Percentiles rank a stretch among this genome's conserved stretches.
Evolutionary conservation across 2,797 vertebrate species (phyloP).

Genomic region (Hippopotamyrus pictus): DNA sequence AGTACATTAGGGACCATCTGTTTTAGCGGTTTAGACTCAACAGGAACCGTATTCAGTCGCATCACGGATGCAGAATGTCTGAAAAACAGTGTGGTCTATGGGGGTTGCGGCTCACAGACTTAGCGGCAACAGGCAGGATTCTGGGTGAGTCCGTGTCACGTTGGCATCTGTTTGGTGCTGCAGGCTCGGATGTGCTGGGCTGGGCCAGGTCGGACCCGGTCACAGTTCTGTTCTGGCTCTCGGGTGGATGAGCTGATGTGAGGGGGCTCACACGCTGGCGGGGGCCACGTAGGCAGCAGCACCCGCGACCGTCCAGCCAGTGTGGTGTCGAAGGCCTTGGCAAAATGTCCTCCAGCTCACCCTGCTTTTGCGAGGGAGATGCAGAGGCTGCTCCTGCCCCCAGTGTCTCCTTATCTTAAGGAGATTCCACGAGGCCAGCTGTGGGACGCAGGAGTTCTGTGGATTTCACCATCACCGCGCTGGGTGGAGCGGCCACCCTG

Average conservation of each 20-base stretch:
- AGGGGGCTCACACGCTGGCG: not conserved
- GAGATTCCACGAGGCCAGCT: not conserved
- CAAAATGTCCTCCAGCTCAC: not conserved
- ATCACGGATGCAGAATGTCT: not conserved
- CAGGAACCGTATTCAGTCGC: not conserved
- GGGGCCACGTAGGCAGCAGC: not conserved
- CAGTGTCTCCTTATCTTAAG: not conserved
- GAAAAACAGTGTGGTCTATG: not conserved
- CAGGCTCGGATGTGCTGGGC: not conserved
- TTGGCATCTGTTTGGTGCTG: not conserved
- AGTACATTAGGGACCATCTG: constrained; percentile 5
- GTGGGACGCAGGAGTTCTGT: no score
- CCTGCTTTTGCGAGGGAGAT: no score
- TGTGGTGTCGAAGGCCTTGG: not conserved
- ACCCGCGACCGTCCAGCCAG: not conserved
- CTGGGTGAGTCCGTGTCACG: not conserved
- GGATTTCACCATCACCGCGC: not conserved
- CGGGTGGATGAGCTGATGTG: not conserved
- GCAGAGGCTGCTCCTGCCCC: not conserved
- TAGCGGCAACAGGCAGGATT: not conserved
- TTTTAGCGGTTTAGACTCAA: not conserved
- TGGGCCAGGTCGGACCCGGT: not conserved
- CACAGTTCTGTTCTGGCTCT: not conserved
- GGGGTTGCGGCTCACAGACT: not conserved
- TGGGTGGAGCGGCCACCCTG: not conserved